Base-by-base conservation (phyloP, 2,797 vertebrate species). In the Phylloscopus collybita region DNA sequence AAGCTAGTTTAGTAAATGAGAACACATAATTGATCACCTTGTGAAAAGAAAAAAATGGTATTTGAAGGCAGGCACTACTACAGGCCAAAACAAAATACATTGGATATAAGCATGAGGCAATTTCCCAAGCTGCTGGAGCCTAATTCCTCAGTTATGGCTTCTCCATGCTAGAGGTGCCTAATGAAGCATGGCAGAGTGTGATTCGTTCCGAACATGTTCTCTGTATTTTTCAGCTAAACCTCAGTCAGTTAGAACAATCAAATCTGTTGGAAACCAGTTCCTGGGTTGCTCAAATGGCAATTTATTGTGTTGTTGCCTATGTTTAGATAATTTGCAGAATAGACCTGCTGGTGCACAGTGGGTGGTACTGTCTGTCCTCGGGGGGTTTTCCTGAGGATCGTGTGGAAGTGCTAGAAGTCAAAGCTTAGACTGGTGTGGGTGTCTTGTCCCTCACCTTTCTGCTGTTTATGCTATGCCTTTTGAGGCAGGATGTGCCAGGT, bases 81-180 rank as follows among this genome's bases (percentile, higher is more conserved):
- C 2, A 59, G 34, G 11, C 25, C 51, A 38, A n/a, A 47, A 26
- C 1, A 65, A 65, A 44, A 27, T 73, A n/a, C 7, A 7, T 5
- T 34, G 36, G 56, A 56, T 66, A 40, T 4, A n/a, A 2, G 7
- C 0, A 1, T 44, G 67, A n/a, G 36, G 4, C 40, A 70, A 34
- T 16, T 76, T 22, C 7, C 30, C 12, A 56, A 53, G 18, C 14
- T 16, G 18, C 18, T 26, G 30, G 11, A 10, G 3, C 17, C 56
- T 51, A 59, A 53, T 60, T 61, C 29, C 29, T 88, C 49, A 64
- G 12, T 54, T 50, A 29, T 1, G 20, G 19, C 23, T 76, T 73
- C 40, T 82, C 44, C 2, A 3, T 8, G 3, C 51, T 59, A 19
- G 36, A 60, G 20, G 11, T 76, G 30, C 25, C 45, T 56, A 38